Evolutionary conservation across 1,140 invertebrate species (phyloP).

Genomic region (Berghia stephanieae): DNA sequence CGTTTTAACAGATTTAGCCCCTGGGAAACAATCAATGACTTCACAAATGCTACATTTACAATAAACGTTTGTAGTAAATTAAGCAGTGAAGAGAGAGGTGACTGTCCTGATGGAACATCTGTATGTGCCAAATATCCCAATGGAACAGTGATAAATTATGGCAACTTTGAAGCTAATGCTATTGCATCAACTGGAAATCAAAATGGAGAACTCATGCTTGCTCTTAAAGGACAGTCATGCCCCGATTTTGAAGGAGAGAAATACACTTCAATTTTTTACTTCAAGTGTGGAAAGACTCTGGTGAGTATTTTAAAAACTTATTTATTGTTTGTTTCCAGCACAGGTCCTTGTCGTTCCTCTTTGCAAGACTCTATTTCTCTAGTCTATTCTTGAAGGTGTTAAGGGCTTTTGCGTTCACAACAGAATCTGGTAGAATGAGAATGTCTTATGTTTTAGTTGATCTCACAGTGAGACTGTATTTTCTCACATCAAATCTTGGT

Average conservation of each 20-base stretch:
- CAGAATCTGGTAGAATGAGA: too few species aligned
- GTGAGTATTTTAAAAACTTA: conserved; percentile 34
- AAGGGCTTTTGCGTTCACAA: too few species aligned
- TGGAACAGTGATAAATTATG: conserved; percentile 33
- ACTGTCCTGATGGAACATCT: conserved; percentile 39
- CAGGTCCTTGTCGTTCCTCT: too few species aligned
- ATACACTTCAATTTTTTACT: conserved; percentile 49
- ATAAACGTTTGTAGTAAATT: conserved; percentile 46
- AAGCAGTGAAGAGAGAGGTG: conserved; percentile 8
- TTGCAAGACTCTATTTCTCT: too few species aligned
- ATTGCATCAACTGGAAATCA: conserved; percentile 28
- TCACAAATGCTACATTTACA: conserved; percentile 42
- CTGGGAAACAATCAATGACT: conserved; percentile 37
- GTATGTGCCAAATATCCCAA: conserved; percentile 39
- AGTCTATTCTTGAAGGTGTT: too few species aligned
- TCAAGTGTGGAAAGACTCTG: conserved; percentile 56
- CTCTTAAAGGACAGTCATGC: conserved; percentile 45
- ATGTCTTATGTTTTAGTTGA: too few species aligned
- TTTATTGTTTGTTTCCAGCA: background rate
- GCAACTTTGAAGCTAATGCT: conserved; percentile 35
- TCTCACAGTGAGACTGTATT: background rate
- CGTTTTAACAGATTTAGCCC: conserved; percentile 42
- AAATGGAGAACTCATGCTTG: conserved; percentile 39
- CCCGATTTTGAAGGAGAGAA: conserved; percentile 30
- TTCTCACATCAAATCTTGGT: background rate